phyloP scores from a whole-genome alignment of 1,140 invertebrate species.

The Cheumatopsyche charites region DNA sequence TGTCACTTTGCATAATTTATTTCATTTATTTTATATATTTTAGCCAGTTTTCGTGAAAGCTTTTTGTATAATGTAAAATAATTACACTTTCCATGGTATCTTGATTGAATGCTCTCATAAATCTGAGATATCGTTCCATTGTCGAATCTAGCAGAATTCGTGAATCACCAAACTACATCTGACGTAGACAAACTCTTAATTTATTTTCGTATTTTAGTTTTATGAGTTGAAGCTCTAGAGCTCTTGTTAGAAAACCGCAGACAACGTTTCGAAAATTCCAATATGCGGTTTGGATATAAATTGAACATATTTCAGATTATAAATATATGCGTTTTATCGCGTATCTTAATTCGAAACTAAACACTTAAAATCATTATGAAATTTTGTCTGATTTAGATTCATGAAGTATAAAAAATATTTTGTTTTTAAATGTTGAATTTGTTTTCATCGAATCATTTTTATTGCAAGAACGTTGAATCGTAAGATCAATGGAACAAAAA shows the following conservation, averaged over 20 bases:
- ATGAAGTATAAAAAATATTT: too few species aligned
- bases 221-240: neutral
- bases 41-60: too few species aligned
- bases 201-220: neutral
- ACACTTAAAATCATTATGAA: too few species aligned
- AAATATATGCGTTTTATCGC: neutral
- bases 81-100: too few species aligned
- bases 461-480: too few species aligned
- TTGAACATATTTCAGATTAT: neutral
- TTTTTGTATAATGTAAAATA: too few species aligned
- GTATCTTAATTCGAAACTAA: too few species aligned
- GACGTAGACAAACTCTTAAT: neutral
- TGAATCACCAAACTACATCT: neutral
- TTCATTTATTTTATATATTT: neutral
- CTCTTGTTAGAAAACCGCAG: slow-evolving; percentile 7
- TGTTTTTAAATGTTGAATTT: too few species aligned
- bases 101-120: too few species aligned
- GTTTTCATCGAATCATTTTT: too few species aligned
- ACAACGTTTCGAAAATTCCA: neutral
- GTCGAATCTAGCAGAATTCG: neutral
- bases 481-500: too few species aligned
- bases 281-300: slow-evolving; percentile 15
- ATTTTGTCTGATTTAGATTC: too few species aligned
- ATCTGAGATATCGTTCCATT: neutral
- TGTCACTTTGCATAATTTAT: slow-evolving; percentile 9